Evolutionary conservation across 2,797 vertebrate species (phyloP).

Genomic region (Mormyrus hasselquistii): DNA sequence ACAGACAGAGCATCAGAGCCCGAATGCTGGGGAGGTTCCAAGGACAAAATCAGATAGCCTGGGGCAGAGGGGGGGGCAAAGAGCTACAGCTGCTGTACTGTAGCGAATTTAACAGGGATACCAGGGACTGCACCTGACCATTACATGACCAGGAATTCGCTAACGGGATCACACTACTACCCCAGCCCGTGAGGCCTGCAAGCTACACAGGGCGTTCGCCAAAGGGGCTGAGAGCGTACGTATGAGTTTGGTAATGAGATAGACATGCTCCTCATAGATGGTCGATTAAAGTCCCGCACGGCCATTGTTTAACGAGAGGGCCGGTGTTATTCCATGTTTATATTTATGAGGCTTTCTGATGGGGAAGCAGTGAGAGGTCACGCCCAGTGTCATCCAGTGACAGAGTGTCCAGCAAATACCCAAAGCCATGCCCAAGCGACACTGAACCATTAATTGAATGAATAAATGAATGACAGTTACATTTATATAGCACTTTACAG

Average conservation of each 20-base stretch:
- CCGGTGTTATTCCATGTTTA: slow-evolving; percentile 2
- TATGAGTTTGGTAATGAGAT: not conserved
- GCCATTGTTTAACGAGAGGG: not conserved
- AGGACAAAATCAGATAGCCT: not conserved
- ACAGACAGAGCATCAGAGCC: not conserved
- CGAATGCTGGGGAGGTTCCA: not conserved
- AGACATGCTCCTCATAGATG: not conserved
- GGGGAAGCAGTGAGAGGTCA: not conserved
- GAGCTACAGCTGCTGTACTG: not conserved
- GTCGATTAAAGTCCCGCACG: not conserved
- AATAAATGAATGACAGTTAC: not conserved
- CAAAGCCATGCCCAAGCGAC: not conserved
- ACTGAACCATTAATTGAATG: not conserved
- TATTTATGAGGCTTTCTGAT: not conserved
- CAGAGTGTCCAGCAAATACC: not conserved
- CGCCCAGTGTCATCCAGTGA: not conserved
- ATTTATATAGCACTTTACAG: no score
- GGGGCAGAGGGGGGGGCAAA: not conserved
- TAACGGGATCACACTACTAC: not conserved
- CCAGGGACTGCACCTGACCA: not conserved
- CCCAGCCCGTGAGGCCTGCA: not conserved
- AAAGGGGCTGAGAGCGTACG: not conserved
- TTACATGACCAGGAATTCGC: not conserved
- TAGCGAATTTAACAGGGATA: not conserved
- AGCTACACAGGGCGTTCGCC: not conserved